Conservation (phyloP, 2,888 invertebrate genomes). For the Ormyrus pomaceus region DNA sequence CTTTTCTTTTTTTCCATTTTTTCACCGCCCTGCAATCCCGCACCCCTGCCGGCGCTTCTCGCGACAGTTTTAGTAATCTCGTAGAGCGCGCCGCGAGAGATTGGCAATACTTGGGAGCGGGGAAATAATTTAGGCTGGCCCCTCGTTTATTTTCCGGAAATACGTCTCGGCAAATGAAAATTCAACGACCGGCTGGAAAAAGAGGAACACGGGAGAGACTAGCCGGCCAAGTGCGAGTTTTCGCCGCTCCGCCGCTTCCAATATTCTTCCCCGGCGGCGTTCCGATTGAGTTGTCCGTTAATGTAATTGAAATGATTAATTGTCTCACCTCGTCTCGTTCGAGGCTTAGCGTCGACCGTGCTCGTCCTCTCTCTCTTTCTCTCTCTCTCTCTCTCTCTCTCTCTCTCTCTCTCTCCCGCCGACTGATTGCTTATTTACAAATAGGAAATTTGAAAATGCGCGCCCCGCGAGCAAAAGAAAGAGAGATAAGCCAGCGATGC, state of each 20-base stretch:
- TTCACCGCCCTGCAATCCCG: background rate
- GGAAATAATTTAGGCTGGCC: slow-evolving; percentile 7
- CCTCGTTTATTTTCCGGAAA: slow-evolving; percentile 50
- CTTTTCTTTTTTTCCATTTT: background rate
- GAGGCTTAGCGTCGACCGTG: too few relatives aligned
- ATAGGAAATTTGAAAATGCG: slow-evolving; percentile 76
- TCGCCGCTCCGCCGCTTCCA: slow-evolving; percentile 69
- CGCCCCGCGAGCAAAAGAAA: slow-evolving; percentile 56
- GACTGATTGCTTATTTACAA: slow-evolving; percentile 76
- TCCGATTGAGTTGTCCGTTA: slow-evolving; percentile 74
- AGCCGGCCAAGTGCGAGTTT: slow-evolving; percentile 59
- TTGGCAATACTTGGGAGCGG: slow-evolving; percentile 6
- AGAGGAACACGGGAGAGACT: slow-evolving; percentile 21
- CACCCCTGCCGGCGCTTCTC: background rate
- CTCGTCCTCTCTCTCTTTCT: slow-evolving; percentile 52
- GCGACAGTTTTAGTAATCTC: too few relatives aligned
- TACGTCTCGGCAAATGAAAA: slow-evolving; percentile 48
- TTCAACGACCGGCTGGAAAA: background rate
- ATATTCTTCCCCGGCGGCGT: slow-evolving; percentile 70
- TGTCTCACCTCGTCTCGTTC: slow-evolving; percentile 70
- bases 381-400: slow-evolving; percentile 58
- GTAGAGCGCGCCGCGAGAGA: background rate
- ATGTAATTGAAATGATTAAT: slow-evolving; percentile 74
- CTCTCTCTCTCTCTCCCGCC: slow-evolving; percentile 52
- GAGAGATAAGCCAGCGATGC: slow-evolving; percentile 37